Evolutionary conservation across 2,888 invertebrate genomes (phyloP).

Genomic region (Folsomia manolachei): DNA sequence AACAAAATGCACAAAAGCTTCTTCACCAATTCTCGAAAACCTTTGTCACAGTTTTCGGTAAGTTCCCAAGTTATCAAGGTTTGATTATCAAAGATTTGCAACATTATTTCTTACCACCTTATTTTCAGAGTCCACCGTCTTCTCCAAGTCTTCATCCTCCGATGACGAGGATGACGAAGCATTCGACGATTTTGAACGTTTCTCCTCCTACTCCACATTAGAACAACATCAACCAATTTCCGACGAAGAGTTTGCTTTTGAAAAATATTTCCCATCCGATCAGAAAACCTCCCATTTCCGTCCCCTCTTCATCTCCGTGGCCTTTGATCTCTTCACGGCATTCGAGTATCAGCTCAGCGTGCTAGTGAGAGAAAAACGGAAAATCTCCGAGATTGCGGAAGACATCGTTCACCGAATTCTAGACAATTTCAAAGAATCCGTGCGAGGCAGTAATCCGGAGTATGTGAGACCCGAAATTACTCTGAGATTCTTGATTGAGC

Average conservation of each 20-base stretch:
- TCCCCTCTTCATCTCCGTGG: slow-evolving; percentile 1
- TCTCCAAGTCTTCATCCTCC: background rate
- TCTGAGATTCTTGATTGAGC: background rate
- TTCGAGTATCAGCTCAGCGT: slow-evolving; percentile 17
- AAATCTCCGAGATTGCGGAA: slow-evolving; percentile 13
- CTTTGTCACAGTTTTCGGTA: slow-evolving; percentile 11
- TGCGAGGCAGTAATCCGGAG: slow-evolving; percentile 9
- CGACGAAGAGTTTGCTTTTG: slow-evolving; percentile 12
- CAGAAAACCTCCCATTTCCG: background rate
- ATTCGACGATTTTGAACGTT: background rate
- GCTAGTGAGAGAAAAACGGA: slow-evolving; percentile 9
- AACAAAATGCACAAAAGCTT: slow-evolving; percentile 1
- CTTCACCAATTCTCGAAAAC: slow-evolving; percentile 10
- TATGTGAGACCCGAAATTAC: slow-evolving; percentile 14
- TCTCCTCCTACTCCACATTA: background rate
- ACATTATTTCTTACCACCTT: no score
- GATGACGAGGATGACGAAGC: slow-evolving; percentile 2
- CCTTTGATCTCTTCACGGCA: slow-evolving; percentile 10
- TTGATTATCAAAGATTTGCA: no score
- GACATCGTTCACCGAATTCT: slow-evolving; percentile 17
- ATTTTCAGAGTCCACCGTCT: slow-evolving; percentile 11
- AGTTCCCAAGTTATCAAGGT: no score
- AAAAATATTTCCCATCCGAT: background rate
- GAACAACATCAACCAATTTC: background rate
- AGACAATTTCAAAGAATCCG: slow-evolving; percentile 15